phyloP scores from a whole-genome alignment of 2,113 vertebrate species.

The Mormoops blainvillei region DNA sequence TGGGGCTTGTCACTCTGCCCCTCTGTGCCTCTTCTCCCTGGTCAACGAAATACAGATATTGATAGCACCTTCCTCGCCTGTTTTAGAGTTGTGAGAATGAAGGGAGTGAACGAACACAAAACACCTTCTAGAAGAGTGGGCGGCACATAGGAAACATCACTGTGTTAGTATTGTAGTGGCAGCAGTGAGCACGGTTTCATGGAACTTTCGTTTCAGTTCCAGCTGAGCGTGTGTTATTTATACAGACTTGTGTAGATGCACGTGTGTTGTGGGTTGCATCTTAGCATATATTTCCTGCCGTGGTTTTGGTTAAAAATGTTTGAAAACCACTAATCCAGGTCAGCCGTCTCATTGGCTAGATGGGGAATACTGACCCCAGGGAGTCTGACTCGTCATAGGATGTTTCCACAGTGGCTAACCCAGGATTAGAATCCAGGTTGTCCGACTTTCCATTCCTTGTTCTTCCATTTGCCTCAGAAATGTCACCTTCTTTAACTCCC shows the following conservation, averaged over 20 bases:
- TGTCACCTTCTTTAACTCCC: neutral
- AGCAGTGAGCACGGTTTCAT: neutral
- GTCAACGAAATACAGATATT: neutral
- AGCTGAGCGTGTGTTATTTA: neutral
- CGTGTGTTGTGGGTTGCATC: neutral
- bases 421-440: neutral
- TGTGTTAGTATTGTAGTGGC: neutral
- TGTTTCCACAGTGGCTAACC: neutral
- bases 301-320: neutral
- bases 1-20: neutral
- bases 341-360: neutral
- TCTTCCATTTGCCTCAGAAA: neutral
- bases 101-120: neutral
- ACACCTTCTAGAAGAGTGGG: neutral
- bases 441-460: neutral
- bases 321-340: neutral
- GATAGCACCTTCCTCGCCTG: neutral
- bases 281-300: neutral
- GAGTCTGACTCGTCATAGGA: neutral
- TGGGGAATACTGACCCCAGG: neutral
- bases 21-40: neutral
- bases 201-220: neutral
- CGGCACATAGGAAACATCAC: rapidly evolving
- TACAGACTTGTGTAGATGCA: neutral
- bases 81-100: neutral